These are phyloP conservation scores for Eupithecia centaureata DNA, from an alignment of 2,888 invertebrate species.

Conservation along the genomic window DNA sequence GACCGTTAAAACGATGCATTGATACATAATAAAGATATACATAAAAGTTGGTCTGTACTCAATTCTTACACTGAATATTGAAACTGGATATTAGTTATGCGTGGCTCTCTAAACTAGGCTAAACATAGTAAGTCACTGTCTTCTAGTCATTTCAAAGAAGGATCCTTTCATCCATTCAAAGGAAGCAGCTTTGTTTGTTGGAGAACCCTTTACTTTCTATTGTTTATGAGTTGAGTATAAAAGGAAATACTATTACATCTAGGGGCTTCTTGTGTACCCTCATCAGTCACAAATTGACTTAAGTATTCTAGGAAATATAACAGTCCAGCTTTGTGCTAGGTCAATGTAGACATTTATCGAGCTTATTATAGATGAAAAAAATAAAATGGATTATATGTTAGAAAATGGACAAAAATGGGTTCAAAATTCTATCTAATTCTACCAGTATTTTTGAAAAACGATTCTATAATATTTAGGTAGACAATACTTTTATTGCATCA, in stretches of 20 bases:
- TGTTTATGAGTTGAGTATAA: neutral
- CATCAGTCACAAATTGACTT: constrained; percentile 4
- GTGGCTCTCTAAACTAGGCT: constrained; percentile 37
- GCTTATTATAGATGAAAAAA: no score
- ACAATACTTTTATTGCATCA: no score
- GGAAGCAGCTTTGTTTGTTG: constrained; percentile 15
- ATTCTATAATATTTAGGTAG: no score
- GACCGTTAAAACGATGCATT: neutral
- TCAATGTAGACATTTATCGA: neutral
- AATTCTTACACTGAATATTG: neutral
- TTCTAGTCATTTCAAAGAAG: constrained; percentile 24
- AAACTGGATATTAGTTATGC: neutral
- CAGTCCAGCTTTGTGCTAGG: neutral
- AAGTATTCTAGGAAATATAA: neutral
- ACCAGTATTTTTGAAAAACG: no score
- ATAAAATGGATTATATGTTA: no score
- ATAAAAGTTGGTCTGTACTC: no score
- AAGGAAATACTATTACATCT: constrained; percentile 7
- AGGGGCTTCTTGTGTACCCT: constrained; percentile 5
- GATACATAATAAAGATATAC: no score
- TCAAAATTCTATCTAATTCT: no score
- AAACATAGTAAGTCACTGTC: no score
- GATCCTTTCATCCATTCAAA: constrained; percentile 5
- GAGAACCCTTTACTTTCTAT: constrained; percentile 20
- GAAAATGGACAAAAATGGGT: no score